Evolutionary conservation across 30 jellyfish, hydroid and myxozoan species (phyloP), one percentile per base, ranked within the genome.

Genomic region (Aurelia aurita complex sp. Pacific): DNA sequence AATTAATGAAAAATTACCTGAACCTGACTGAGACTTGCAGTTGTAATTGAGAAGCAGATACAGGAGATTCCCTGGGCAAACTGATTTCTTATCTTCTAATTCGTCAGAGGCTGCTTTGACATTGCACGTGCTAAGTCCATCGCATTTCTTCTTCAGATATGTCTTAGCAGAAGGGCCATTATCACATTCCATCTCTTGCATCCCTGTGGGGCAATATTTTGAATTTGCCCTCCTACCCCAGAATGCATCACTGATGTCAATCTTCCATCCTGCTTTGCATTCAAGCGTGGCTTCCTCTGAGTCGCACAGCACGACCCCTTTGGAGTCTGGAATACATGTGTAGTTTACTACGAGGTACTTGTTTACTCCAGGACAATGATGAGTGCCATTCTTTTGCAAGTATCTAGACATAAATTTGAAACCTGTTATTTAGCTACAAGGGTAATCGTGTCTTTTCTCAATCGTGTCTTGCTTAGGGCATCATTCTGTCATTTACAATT

Each of bases 341-440:
- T 94, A 94, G 73, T 89, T 94, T 29, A 89, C 96, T 2, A 89
- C 79, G 18, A 94, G 92, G 65, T 94, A 94, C 68, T 94, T 94
- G 88, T 94, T 88, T n/a, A 94, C 98, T 5, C 98, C 98, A 2
- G 98, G 96, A 68, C 98, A 94, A 67, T 94, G 98, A 76, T 81
- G 93, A 13, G 97, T 69, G 29, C 96, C 96, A 46, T 94, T 88
- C 76, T 86, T 94, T 74, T 94, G 98, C 18, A 94, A 74, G 42
- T 85, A 74, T 57, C 98, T 93, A 76, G 6, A 52, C 62, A 36
- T 34, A 14, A 18, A 54, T 76, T 3, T 0, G 82, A 15, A 0
- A 46, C 14, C 52, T 40, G 52, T 40, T 40, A 40, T 23, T 23
- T 23, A 23, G 29, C 29, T 23, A 23, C 29, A 23, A 0, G 29